phyloP scores from a whole-genome alignment of 2,888 invertebrate species.

The Melipona beecheii region DNA sequence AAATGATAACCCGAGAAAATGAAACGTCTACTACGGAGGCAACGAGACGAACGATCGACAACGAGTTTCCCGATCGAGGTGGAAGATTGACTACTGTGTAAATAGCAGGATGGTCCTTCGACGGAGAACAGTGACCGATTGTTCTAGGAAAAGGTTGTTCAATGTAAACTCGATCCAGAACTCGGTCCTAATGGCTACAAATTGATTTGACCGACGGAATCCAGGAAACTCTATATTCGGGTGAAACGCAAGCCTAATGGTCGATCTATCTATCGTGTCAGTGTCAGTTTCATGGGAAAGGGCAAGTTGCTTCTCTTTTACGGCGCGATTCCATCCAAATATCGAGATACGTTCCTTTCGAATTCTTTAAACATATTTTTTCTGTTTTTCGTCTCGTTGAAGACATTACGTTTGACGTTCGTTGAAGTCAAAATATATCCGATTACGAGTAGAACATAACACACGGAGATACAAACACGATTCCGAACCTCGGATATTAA shows the following conservation, averaged over 20 bases:
- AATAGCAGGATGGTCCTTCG: slow-evolving; percentile 31
- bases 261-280: slow-evolving; percentile 83
- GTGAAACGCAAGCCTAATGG: slow-evolving; percentile 82
- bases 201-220: slow-evolving; percentile 83
- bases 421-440: no score
- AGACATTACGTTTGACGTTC: background rate
- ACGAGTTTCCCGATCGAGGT: slow-evolving; percentile 32
- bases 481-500: background rate
- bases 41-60: slow-evolving; percentile 5
- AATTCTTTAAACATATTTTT: background rate
- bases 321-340: slow-evolving; percentile 43
- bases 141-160: slow-evolving; percentile 65
- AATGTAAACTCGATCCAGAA: slow-evolving; percentile 67
- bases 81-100: slow-evolving; percentile 45
- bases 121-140: slow-evolving; percentile 49
- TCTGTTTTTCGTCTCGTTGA: background rate
- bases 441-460: no score
- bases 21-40: background rate
- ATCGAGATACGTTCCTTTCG: background rate
- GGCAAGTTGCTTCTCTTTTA: slow-evolving; percentile 55
- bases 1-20: background rate
- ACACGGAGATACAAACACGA: no score
- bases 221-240: slow-evolving; percentile 80
- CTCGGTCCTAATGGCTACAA: slow-evolving; percentile 81
- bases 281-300: slow-evolving; percentile 78